Percentiles rank a stretch among this genome's conserved stretches.
These are phyloP conservation scores for Chesias legatella DNA, from an alignment of 2,888 invertebrate species.

Conservation along the genomic window DNA sequence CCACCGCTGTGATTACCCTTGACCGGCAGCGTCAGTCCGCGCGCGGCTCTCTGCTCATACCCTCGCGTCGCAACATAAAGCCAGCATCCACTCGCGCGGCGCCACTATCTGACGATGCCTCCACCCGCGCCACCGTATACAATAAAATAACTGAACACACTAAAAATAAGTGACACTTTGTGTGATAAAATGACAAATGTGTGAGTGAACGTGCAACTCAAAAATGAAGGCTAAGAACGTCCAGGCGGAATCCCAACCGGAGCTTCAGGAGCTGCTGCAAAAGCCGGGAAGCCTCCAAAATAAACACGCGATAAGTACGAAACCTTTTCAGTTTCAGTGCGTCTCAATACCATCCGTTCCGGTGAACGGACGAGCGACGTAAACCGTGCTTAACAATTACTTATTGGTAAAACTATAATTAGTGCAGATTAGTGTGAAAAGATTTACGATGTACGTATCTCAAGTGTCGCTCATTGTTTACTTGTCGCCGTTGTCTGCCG, in stretches of 20 bases:
- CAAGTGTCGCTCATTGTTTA: constrained; percentile 28
- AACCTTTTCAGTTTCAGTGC: constrained; percentile 36
- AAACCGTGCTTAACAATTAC: constrained; percentile 47
- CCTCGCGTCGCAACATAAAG: constrained; percentile 61
- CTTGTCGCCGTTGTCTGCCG: constrained; percentile 14
- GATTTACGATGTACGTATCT: constrained; percentile 25
- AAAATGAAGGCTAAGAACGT: constrained; percentile 57
- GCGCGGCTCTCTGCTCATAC: constrained; percentile 59
- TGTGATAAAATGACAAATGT: constrained; percentile 28
- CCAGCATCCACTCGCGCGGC: constrained; percentile 32
- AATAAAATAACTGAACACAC: constrained; percentile 16
- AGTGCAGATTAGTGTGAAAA: constrained; percentile 26
- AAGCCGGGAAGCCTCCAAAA: constrained; percentile 50
- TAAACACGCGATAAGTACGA: constrained; percentile 62
- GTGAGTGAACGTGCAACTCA: constrained; percentile 42
- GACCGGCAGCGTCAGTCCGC: constrained; percentile 66
- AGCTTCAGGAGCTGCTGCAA: constrained; percentile 68
- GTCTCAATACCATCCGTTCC: constrained; percentile 60
- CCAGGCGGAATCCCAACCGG: constrained; percentile 48
- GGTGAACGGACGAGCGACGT: constrained; percentile 50
- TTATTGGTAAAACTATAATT: constrained; percentile 39
- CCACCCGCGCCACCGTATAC: constrained; percentile 29
- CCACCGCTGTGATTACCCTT: constrained; percentile 55
- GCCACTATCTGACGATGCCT: constrained; percentile 55
- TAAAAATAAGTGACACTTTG: constrained; percentile 18